phyloP scores from a whole-genome alignment of 2,888 invertebrate genomes.

The Hypomecis punctinalis region DNA sequence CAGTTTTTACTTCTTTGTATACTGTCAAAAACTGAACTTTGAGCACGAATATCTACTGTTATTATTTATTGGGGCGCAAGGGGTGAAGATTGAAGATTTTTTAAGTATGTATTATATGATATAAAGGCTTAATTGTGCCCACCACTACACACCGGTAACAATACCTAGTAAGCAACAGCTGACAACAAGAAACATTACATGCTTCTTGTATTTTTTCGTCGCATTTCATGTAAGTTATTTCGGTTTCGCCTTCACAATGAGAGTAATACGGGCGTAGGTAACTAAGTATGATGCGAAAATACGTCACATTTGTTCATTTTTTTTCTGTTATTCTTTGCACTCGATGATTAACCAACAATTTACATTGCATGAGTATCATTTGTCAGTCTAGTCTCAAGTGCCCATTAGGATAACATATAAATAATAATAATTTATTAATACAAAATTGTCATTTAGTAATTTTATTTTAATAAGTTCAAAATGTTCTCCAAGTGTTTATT shows the following conservation, averaged over 20 bases:
- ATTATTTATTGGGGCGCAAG: too few species aligned
- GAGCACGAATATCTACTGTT: too few species aligned
- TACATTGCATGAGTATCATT: slow-evolving; percentile 20
- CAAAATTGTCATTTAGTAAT: background rate
- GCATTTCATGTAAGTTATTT: background rate
- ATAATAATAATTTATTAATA: slow-evolving; percentile 4
- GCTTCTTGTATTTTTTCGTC: too few species aligned
- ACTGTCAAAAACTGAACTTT: too few species aligned
- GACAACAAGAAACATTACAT: too few species aligned
- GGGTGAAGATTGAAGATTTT: too few species aligned
- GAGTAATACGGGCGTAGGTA: background rate
- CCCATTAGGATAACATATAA: background rate
- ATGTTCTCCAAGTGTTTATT: slow-evolving; percentile 67
- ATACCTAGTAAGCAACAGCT: too few species aligned
- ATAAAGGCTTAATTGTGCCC: too few species aligned
- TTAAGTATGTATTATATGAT: too few species aligned
- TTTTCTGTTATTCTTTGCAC: slow-evolving; percentile 33
- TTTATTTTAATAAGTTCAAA: slow-evolving; percentile 42
- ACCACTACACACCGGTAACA: too few species aligned
- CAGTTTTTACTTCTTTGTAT: too few species aligned
- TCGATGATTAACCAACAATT: slow-evolving; percentile 27
- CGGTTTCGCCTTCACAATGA: background rate
- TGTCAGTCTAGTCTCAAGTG: slow-evolving; percentile 52
- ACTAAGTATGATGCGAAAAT: background rate
- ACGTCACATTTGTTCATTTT: slow-evolving; percentile 36